Conservation (phyloP, 2,888 invertebrate genomes). For the Pandemis cinnamomeana region DNA sequence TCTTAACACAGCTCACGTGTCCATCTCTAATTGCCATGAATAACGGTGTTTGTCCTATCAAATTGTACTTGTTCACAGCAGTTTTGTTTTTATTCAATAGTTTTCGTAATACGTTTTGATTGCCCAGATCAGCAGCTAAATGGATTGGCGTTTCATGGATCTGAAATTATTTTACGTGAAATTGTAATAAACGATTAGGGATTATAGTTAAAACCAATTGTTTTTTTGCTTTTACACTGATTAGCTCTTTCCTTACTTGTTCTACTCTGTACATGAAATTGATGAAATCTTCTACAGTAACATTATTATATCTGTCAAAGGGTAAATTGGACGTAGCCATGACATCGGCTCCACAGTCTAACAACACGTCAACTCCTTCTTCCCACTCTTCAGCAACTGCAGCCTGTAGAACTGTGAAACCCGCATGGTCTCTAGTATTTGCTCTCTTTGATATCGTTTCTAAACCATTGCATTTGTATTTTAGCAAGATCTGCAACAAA, state of each 20-base stretch:
- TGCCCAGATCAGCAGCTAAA: neutral
- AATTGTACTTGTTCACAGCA: neutral
- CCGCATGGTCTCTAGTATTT: neutral
- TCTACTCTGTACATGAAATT: slow-evolving; percentile 1
- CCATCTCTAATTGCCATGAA: neutral
- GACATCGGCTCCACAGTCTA: neutral
- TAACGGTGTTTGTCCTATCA: neutral
- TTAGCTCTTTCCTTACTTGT: neutral
- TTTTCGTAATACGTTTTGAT: neutral
- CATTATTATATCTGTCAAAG: neutral
- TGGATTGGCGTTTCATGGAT: neutral
- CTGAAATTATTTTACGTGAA: neutral
- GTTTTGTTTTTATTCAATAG: neutral
- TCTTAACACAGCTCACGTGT: neutral
- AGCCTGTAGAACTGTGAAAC: neutral
- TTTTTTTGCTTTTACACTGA: neutral
- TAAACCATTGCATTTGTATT: neutral
- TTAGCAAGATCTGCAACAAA: slow-evolving; percentile 1
- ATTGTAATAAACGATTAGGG: too few relatives aligned
- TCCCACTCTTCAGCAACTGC: neutral
- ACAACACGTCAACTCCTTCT: neutral
- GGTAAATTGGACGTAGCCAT: neutral
- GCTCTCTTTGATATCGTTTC: neutral
- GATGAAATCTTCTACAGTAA: neutral
- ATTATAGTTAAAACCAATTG: too few relatives aligned